Conservation (phyloP, 2,888 invertebrate species). For the Pandemis corylana region DNA sequence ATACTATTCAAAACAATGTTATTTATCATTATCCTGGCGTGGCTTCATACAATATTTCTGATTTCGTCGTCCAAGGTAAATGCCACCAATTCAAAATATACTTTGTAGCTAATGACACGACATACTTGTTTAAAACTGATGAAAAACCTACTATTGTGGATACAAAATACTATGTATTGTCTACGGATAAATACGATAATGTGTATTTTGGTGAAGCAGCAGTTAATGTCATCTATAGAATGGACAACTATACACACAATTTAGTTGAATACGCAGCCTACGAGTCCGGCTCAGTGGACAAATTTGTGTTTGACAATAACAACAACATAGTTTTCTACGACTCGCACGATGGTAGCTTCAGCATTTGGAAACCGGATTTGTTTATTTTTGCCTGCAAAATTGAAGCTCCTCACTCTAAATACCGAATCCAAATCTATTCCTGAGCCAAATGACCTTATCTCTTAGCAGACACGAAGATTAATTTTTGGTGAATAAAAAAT, state of each 20-base stretch:
- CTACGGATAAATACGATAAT: neutral
- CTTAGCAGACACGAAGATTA: neutral
- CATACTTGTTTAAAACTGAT: neutral
- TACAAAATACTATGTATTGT: neutral
- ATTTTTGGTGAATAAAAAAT: too few relatives aligned
- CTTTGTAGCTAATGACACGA: neutral
- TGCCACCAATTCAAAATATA: neutral
- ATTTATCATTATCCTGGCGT: neutral
- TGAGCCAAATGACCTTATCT: neutral
- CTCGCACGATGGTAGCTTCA: neutral
- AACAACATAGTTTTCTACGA: slow-evolving; percentile 1
- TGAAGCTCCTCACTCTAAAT: neutral
- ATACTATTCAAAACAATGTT: neutral
- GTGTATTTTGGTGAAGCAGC: neutral
- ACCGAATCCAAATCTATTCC: neutral
- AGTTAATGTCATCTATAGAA: neutral
- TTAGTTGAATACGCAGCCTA: slow-evolving; percentile 3
- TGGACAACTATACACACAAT: neutral
- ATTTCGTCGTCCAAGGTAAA: neutral
- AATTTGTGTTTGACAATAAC: neutral
- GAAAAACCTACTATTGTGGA: neutral
- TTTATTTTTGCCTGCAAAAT: neutral
- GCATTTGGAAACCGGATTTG: neutral
- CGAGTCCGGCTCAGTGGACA: neutral
- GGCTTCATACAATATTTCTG: neutral